Evolutionary conservation across 1,140 invertebrate genomes (phyloP).

Genomic region (Uloborus diversus): DNA sequence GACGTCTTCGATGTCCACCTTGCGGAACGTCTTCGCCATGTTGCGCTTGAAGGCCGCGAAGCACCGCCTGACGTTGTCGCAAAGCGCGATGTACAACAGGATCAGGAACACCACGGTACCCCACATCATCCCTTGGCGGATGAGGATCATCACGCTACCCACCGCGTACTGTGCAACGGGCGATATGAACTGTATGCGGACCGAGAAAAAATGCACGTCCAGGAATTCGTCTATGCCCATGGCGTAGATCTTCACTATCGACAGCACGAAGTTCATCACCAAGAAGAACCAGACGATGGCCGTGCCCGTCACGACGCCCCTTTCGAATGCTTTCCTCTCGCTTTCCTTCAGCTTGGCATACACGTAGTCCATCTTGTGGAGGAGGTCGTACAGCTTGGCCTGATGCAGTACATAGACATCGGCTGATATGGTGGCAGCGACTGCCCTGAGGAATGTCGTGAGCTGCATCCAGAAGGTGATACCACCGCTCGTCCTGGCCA

Average conservation of each 20-base stretch:
- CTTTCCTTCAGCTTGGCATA: background rate
- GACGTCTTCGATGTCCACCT: background rate
- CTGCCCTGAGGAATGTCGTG: background rate
- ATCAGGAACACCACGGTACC: slow-evolving; percentile 23
- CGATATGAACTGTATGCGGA: background rate
- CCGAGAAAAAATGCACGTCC: slow-evolving; percentile 9
- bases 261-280: background rate
- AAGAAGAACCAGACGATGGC: slow-evolving; percentile 11
- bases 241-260: background rate
- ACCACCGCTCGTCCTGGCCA: background rate
- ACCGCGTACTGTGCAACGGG: background rate
- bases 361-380: background rate
- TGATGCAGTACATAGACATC: slow-evolving; percentile 11
- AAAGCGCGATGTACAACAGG: slow-evolving; percentile 5
- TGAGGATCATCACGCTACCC: background rate
- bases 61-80: background rate
- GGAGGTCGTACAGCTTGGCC: background rate
- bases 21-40: background rate
- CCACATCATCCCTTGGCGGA: slow-evolving; percentile 17
- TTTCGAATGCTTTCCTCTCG: slow-evolving; percentile 8
- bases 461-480: slow-evolving; percentile 31
- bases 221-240: slow-evolving; percentile 8
- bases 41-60: background rate
- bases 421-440: slow-evolving; percentile 11
- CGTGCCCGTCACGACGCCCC: background rate